Conservation (phyloP, 2,797 vertebrate genomes). For the Eidolon dupreanum region DNA sequence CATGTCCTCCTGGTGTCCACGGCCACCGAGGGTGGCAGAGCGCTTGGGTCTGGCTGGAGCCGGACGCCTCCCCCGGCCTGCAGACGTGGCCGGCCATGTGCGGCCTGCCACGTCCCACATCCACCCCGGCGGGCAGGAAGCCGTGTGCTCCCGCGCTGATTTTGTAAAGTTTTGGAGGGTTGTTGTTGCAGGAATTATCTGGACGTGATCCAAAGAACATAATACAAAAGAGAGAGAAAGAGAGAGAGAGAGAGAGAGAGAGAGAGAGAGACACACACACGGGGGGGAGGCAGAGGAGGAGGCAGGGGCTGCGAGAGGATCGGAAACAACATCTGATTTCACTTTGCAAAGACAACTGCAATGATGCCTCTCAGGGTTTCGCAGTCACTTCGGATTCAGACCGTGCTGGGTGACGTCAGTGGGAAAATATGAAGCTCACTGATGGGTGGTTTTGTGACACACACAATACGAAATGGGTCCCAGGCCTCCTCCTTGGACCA, state of each 20-base stretch:
- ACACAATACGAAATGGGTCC: neutral
- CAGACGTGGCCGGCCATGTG: conserved; percentile 58
- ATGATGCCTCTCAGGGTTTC: conserved; percentile 82
- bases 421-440: conserved; percentile 85
- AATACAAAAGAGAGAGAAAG: neutral
- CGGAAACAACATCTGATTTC: conserved; percentile 81
- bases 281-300: neutral
- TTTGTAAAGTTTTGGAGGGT: conserved; percentile 61
- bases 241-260: too few relatives aligned
- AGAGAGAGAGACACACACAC: too few relatives aligned
- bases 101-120: conserved; percentile 81
- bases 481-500: neutral
- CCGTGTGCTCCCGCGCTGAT: conserved; percentile 30
- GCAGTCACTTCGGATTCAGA: conserved; percentile 82
- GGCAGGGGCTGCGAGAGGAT: conserved; percentile 40
- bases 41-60: neutral
- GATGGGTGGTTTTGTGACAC: neutral
- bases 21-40: neutral
- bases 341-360: conserved; percentile 84
- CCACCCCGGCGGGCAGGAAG: conserved; percentile 71
- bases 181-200: conserved; percentile 85
- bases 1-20: neutral
- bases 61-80: neutral
- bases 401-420: conserved; percentile 86
- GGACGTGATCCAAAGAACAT: conserved; percentile 78